Percentiles rank a stretch among this genome's conserved stretches.
These are phyloP conservation scores for Pterostichus madidus DNA, from an alignment of 2,888 invertebrate species.

Conservation along the genomic window DNA sequence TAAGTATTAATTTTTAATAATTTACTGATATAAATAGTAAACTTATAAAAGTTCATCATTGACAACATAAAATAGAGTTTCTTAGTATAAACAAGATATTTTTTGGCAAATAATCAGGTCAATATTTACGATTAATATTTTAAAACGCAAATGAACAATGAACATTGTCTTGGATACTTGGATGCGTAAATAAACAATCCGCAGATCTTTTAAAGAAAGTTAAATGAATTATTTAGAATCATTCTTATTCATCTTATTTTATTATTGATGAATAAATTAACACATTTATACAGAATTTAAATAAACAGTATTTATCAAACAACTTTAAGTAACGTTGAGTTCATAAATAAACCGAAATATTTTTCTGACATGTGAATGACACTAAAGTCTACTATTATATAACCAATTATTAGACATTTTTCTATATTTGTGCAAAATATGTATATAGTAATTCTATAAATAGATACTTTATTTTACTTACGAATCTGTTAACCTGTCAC, in stretches of 20 bases:
- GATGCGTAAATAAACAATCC: not conserved
- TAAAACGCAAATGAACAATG: conserved; percentile 6
- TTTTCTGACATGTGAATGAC: not conserved
- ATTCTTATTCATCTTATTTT: too few relatives aligned
- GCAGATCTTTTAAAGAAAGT: not conserved
- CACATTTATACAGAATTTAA: too few relatives aligned
- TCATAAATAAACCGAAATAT: conserved; percentile 37
- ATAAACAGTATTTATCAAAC: not conserved
- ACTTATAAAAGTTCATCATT: too few relatives aligned
- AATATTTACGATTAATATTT: not conserved
- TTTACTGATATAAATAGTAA: too few relatives aligned
- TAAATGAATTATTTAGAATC: too few relatives aligned
- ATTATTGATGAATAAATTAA: too few relatives aligned
- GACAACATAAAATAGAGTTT: too few relatives aligned
- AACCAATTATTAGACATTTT: conserved; percentile 4
- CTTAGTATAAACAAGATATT: not conserved
- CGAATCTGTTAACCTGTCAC: conserved; percentile 74
- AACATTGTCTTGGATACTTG: not conserved
- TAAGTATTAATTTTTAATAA: too few relatives aligned
- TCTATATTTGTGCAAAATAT: not conserved
- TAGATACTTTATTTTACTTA: conserved; percentile 55
- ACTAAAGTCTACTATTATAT: not conserved
- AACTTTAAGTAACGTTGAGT: conserved; percentile 17
- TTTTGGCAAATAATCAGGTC: not conserved
- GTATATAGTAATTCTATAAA: conserved; percentile 32